Percentiles rank a stretch among this genome's conserved stretches.
Conservation (phyloP, 2,113 vertebrate genomes). For the Saccopteryx leptura region DNA sequence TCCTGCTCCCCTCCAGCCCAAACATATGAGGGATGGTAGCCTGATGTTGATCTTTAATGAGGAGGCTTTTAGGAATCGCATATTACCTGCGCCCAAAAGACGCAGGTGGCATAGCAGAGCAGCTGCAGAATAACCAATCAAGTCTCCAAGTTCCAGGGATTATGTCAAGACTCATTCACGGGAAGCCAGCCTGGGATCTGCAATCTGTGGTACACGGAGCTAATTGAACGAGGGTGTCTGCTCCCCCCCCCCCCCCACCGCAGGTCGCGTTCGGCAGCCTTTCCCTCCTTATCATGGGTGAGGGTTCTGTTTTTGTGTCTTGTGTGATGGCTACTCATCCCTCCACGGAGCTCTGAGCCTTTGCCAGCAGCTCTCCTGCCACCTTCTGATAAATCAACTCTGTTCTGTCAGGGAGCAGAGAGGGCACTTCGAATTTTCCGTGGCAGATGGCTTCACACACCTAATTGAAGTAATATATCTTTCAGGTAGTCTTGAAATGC, state of each 20-base stretch:
- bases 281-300: background rate
- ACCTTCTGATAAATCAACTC: slow-evolving; percentile 61
- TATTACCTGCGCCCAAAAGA: background rate
- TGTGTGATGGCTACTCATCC: background rate
- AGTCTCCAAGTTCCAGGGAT: slow-evolving; percentile 38
- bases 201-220: slow-evolving; percentile 52
- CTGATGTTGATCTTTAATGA: background rate
- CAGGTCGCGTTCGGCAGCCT: background rate
- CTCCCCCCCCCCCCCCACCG: slow-evolving; percentile 36
- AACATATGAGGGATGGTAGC: background rate
- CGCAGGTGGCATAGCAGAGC: slow-evolving; percentile 35
- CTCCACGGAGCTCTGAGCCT: slow-evolving; percentile 19
- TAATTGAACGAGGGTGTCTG: slow-evolving; percentile 66
- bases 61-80: background rate
- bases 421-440: slow-evolving; percentile 43
- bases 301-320: slow-evolving; percentile 56
- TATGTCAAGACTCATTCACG: slow-evolving; percentile 72
- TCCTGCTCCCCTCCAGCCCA: background rate
- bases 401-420: slow-evolving; percentile 24
- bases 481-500: slow-evolving; percentile 50
- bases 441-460: slow-evolving; percentile 62
- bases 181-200: slow-evolving; percentile 35
- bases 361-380: slow-evolving; percentile 68
- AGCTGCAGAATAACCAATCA: slow-evolving; percentile 33
- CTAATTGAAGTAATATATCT: slow-evolving; percentile 70